Evolutionary conservation across 2,888 invertebrate genomes (phyloP).

Genomic region (Clitarchus hookeri): DNA sequence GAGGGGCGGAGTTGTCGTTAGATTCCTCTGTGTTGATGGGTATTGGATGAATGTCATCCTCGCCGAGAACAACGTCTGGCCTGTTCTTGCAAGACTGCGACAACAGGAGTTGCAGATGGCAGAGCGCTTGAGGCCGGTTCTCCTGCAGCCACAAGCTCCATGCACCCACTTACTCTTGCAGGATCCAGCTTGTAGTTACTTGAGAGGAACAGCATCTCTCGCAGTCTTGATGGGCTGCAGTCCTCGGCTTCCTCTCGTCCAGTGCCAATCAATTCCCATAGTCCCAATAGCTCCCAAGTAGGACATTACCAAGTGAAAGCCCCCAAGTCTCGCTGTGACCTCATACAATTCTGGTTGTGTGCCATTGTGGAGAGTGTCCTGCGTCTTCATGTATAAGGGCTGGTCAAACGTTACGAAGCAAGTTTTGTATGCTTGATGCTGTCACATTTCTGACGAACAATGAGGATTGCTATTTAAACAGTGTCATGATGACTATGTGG

Average conservation of each 20-base stretch:
- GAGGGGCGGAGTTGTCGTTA: neutral
- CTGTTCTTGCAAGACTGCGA: neutral
- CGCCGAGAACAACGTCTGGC: neutral
- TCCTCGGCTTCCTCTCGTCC: neutral
- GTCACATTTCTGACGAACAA: neutral
- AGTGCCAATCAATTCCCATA: constrained; percentile 27
- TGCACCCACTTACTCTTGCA: neutral
- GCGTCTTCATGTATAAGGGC: neutral
- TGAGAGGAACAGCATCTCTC: neutral
- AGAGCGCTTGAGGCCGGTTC: neutral
- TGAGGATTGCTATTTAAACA: neutral
- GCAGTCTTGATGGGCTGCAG: neutral
- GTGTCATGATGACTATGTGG: neutral
- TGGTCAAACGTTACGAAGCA: constrained; percentile 2
- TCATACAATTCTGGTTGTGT: constrained; percentile 35
- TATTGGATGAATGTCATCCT: neutral
- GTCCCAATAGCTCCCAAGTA: constrained; percentile 34
- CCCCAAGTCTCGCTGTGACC: constrained; percentile 42
- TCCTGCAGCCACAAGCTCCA: neutral
- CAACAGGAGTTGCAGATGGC: neutral
- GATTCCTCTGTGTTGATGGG: neutral
- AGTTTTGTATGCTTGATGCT: neutral
- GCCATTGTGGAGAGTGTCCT: constrained; percentile 27
- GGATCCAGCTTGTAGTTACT: neutral
- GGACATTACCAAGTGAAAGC: constrained; percentile 39